Percentiles rank a stretch among this genome's conserved stretches.
Evolutionary conservation across 2,797 vertebrate species (phyloP).

Genomic region (Cercopithecus hamlyni): DNA sequence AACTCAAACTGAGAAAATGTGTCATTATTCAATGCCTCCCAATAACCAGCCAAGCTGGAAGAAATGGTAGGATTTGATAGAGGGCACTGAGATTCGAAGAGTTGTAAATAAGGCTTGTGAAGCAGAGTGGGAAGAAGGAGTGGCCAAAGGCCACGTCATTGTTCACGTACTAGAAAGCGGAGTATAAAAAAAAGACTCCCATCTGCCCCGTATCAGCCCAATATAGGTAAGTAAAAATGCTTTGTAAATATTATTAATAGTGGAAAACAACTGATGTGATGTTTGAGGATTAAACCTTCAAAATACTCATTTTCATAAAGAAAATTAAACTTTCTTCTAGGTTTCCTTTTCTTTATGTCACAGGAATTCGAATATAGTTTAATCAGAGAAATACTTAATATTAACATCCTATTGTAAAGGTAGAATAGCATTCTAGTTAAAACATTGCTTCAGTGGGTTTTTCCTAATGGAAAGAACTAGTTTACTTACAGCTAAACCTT

Average conservation of each 20-base stretch:
- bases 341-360: background rate
- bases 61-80: background rate
- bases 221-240: background rate
- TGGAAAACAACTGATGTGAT: background rate
- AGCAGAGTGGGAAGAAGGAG: no score
- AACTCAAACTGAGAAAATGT: background rate
- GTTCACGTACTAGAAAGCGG: background rate
- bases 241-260: background rate
- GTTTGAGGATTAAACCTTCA: background rate
- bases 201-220: background rate
- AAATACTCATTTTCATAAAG: background rate
- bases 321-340: constrained; percentile 6
- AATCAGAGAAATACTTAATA: background rate
- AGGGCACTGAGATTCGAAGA: background rate
- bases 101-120: background rate
- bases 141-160: background rate
- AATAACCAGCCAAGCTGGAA: background rate
- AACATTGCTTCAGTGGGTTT: background rate
- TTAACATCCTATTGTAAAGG: background rate
- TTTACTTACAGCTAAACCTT: background rate
- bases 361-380: background rate
- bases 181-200: background rate
- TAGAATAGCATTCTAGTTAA: background rate
- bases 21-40: background rate
- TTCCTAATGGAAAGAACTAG: constrained; percentile 21